Base-by-base conservation (phyloP, 2,797 vertebrate species). In the Pseudopleuronectes americanus region DNA sequence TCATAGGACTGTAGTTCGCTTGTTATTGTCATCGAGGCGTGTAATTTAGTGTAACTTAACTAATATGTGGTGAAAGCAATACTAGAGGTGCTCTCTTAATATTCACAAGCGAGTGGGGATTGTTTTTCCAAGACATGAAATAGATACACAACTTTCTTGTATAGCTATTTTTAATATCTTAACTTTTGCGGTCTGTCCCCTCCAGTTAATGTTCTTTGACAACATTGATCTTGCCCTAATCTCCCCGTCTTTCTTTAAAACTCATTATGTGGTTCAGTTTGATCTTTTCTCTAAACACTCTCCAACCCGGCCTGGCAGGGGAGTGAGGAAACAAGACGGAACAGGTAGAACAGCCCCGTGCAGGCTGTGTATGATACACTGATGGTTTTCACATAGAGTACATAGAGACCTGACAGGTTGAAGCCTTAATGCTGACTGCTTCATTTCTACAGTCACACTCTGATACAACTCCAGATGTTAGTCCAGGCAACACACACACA, bases 301-400 rank as follows among this genome's bases (percentile, higher is more conserved):
- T 70, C 2, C 31, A 26, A 26, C 33, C 13, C 57, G 6, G 57
- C 0, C 23, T 64, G 36, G 38, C 52, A 61, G 19, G 22, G 22
- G 5, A 14, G 3, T 31, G 6, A 7, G 7, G 21, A 48, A 51
- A 58, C 83, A 69, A 38, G 85, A 57, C 62, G 8, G 19, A 82
- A 76, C 88, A 82, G 74, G 85, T 75, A 36, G 14, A 68, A 41
- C 69, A 8, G 51, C 56, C 16, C 0, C 14, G 24, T 1, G 0
- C 52, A 3, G 57, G 38, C 31, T 64, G 0, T 8, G 21, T 22
- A 1, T n/a, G 28, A 36, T 36, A 9, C 16, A 23, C 58, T 67
- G 58, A 58, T 75, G 58, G 26, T 21, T 48, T 48, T 48, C 8
- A 48, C 14, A 1, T 6, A n/a, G 43, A 7, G 36, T 13, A 12